Evolutionary conservation across 2,113 vertebrate genomes (phyloP).

Genomic region (Oryzias curvinotus): DNA sequence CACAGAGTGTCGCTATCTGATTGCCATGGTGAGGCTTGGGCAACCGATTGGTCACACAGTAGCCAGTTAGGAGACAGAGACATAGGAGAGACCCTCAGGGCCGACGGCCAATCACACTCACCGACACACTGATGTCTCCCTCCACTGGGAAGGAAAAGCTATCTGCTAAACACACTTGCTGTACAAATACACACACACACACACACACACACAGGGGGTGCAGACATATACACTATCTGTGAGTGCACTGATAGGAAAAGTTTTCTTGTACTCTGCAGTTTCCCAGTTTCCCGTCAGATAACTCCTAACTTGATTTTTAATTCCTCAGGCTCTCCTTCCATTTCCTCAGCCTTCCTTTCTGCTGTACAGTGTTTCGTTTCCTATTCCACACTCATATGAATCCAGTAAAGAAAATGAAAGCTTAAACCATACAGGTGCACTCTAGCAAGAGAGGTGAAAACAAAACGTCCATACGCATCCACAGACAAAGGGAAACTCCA

Average conservation of each 20-base stretch:
- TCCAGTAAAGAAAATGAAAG: slow-evolving; percentile 50
- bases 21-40: slow-evolving; percentile 56
- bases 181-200: slow-evolving; percentile 34
- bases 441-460: slow-evolving; percentile 50
- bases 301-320: slow-evolving; percentile 62
- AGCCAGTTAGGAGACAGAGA: slow-evolving; percentile 68
- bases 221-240: slow-evolving; percentile 36
- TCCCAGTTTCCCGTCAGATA: slow-evolving; percentile 63
- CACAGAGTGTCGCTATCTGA: slow-evolving; percentile 65
- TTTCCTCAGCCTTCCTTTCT: slow-evolving; percentile 48
- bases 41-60: slow-evolving; percentile 63
- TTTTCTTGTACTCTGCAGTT: slow-evolving; percentile 70
- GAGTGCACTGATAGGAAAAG: slow-evolving; percentile 69
- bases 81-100: slow-evolving; percentile 64
- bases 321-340: slow-evolving; percentile 63
- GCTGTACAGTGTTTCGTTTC: slow-evolving; percentile 40
- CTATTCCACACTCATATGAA: slow-evolving; percentile 51
- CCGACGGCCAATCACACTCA: slow-evolving; percentile 69
- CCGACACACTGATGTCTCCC: slow-evolving; percentile 58
- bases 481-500: slow-evolving; percentile 15
- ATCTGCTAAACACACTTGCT: slow-evolving; percentile 50
- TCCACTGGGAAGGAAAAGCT: slow-evolving; percentile 66
- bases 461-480: slow-evolving; percentile 24
- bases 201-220: slow-evolving; percentile 22
- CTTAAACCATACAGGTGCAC: slow-evolving; percentile 58